phyloP scores from a whole-genome alignment of 2,888 invertebrate species.

The Cataglyphis altisquamis region DNA sequence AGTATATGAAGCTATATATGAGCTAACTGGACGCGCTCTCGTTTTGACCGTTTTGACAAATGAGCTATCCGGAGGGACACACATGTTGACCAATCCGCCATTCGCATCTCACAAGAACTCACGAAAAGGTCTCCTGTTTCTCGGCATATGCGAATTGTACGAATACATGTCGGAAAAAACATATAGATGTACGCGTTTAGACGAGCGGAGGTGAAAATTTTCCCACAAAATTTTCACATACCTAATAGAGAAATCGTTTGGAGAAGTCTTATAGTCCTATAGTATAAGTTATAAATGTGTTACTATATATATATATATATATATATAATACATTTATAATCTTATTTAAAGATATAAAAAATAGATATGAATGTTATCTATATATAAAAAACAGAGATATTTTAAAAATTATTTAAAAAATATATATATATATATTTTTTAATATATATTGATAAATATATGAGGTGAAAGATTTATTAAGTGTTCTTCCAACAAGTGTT shows the following conservation, averaged over 20 bases:
- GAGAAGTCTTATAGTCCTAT: slow-evolving; percentile 15
- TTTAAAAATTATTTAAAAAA: background rate
- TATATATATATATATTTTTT: too few species aligned
- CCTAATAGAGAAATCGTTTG: background rate
- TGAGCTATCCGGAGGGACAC: slow-evolving; percentile 67
- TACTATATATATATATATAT: background rate
- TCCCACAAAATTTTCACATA: slow-evolving; percentile 65
- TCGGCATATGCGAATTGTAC: slow-evolving; percentile 69
- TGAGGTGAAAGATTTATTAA: background rate
- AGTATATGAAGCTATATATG: slow-evolving; percentile 42
- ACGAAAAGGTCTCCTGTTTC: slow-evolving; percentile 57
- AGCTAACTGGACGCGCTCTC: slow-evolving; percentile 39
- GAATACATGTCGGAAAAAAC: slow-evolving; percentile 55
- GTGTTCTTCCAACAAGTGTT: background rate
- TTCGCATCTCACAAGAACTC: slow-evolving; percentile 62
- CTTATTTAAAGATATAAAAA: background rate
- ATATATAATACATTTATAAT: background rate
- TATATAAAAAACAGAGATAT: background rate
- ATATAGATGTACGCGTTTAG: slow-evolving; percentile 58
- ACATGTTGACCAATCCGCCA: slow-evolving; percentile 73
- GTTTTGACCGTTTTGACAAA: slow-evolving; percentile 63
- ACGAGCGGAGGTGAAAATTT: slow-evolving; percentile 35
- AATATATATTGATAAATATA: background rate
- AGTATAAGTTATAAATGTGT: too few species aligned
- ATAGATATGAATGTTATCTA: background rate